These are phyloP conservation scores for Lophius piscatorius DNA, from an alignment of 2,113 vertebrate species.

Conservation along the genomic window DNA sequence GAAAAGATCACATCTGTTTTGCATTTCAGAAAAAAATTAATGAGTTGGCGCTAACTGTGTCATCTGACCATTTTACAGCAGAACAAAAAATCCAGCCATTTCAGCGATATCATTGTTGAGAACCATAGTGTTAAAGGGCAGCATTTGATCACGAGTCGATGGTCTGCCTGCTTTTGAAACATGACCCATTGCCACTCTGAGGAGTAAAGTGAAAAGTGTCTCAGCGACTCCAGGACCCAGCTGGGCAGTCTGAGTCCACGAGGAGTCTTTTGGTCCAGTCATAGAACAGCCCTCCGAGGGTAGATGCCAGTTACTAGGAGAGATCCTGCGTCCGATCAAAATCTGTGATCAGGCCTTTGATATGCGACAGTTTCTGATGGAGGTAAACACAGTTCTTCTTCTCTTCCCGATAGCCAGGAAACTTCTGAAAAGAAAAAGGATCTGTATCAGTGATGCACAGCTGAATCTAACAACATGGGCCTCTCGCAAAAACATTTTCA, in stretches of 20 bases:
- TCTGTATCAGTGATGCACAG: background rate
- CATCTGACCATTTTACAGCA: conserved; percentile 59
- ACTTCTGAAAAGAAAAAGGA: conserved; percentile 71
- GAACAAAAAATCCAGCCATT: conserved; percentile 53
- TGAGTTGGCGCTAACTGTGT: conserved; percentile 60
- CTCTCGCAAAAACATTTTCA: background rate
- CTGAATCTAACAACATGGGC: background rate
- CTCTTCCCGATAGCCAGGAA: conserved; percentile 86
- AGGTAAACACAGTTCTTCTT: conserved; percentile 86
- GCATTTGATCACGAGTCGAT: conserved; percentile 70
- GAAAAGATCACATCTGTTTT: conserved; percentile 42
- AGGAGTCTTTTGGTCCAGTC: conserved; percentile 71
- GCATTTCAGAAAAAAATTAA: conserved; percentile 29
- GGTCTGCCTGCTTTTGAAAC: conserved; percentile 63
- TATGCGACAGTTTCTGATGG: conserved; percentile 88
- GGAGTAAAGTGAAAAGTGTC: conserved; percentile 72
- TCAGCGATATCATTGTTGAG: conserved; percentile 38
- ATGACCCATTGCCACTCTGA: conserved; percentile 51
- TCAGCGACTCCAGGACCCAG: conserved; percentile 42
- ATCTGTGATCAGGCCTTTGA: conserved; percentile 85
- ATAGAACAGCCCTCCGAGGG: conserved; percentile 35
- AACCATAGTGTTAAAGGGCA: conserved; percentile 58
- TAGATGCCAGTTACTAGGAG: conserved; percentile 57
- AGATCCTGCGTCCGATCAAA: conserved; percentile 81
- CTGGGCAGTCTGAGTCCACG: conserved; percentile 51